phyloP scores from a whole-genome alignment of 1,140 invertebrate genomes.

The Polypedilum vanderplanki region DNA sequence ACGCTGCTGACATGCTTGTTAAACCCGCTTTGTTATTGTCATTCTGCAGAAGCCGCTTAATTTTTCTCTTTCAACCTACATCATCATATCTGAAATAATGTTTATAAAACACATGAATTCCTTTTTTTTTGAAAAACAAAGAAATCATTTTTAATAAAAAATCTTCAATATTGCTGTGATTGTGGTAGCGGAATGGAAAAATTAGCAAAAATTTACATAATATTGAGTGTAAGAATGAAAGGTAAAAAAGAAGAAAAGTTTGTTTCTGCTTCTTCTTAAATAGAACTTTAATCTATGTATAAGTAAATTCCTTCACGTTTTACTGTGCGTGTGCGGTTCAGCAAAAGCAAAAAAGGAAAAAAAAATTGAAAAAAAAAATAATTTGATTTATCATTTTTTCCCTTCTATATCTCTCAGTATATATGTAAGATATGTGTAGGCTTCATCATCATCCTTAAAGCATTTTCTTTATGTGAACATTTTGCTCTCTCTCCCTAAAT shows the following conservation, averaged over 20 bases:
- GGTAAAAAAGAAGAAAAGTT: not conserved
- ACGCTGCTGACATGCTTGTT: too few species aligned
- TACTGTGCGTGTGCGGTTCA: not conserved
- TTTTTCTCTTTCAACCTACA: too few species aligned
- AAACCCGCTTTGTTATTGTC: too few species aligned
- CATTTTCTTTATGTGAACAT: not conserved
- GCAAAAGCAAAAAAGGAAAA: not conserved
- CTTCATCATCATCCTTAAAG: not conserved
- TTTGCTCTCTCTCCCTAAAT: not conserved
- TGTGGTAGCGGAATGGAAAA: too few species aligned
- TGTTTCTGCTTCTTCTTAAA: not conserved
- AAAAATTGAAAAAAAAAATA: not conserved
- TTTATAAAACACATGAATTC: too few species aligned
- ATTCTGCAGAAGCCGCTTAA: too few species aligned
- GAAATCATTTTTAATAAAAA: too few species aligned
- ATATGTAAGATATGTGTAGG: not conserved
- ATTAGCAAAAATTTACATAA: too few species aligned
- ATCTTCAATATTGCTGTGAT: too few species aligned
- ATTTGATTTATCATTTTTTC: conserved; percentile 11
- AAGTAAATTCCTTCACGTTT: not conserved
- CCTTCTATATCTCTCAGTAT: not conserved
- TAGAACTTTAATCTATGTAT: not conserved
- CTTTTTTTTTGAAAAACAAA: too few species aligned
- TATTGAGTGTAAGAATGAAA: too few species aligned
- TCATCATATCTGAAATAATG: too few species aligned